Evolutionary conservation across 2,888 invertebrate genomes (phyloP).

Genomic region (Scaptodrosophila latifasciaeformis): DNA sequence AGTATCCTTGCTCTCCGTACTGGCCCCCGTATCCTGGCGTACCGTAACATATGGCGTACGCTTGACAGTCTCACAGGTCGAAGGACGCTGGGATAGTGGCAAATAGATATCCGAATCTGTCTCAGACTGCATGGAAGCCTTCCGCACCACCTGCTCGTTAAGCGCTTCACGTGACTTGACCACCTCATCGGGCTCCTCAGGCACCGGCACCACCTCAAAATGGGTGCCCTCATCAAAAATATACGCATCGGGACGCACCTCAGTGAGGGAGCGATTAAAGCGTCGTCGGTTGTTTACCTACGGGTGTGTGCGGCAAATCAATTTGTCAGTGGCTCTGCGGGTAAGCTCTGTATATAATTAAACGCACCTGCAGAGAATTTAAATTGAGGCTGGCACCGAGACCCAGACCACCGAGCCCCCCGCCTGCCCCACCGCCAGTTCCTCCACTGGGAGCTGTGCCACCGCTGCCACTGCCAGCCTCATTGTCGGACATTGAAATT

Average conservation of each 20-base stretch:
- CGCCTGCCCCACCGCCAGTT: constrained; percentile 9
- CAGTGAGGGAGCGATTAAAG: constrained; percentile 80
- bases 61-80: constrained; percentile 72
- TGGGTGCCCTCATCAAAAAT: constrained; percentile 79
- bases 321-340: not conserved
- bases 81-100: constrained; percentile 70
- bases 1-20: constrained; percentile 75
- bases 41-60: constrained; percentile 73
- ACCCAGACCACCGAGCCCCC: constrained; percentile 26
- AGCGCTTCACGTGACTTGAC: constrained; percentile 72
- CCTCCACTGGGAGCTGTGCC: constrained; percentile 13
- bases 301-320: not conserved
- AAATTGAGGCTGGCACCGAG: constrained; percentile 51
- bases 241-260: constrained; percentile 79
- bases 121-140: constrained; percentile 73
- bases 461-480: constrained; percentile 33
- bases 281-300: constrained; percentile 75
- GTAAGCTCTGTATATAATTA: constrained; percentile 6
- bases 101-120: constrained; percentile 72
- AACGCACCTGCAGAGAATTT: constrained; percentile 54
- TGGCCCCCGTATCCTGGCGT: constrained; percentile 74
- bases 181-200: constrained; percentile 80
- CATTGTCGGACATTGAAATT: constrained; percentile 73
- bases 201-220: constrained; percentile 81
- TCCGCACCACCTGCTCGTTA: constrained; percentile 71